Percentiles rank a stretch among this genome's conserved stretches.
These are phyloP conservation scores for Eupithecia subumbrata DNA, from an alignment of 2,888 invertebrate genomes.

Conservation along the genomic window DNA sequence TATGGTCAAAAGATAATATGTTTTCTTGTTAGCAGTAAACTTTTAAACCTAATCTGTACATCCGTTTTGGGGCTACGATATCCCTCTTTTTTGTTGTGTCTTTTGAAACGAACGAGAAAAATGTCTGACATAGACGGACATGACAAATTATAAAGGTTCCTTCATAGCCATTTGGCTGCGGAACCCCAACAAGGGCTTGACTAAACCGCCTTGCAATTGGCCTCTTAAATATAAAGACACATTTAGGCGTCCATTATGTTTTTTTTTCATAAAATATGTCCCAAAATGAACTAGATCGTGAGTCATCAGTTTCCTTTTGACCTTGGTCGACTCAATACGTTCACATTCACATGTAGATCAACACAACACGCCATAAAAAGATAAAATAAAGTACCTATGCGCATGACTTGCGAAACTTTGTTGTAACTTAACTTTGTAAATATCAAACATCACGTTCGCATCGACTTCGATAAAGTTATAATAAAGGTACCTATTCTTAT, in stretches of 20 bases:
- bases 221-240: no score
- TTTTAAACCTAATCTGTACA: no score
- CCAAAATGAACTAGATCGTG: background rate
- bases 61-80: no score
- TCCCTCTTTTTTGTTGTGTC: no score
- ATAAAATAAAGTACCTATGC: background rate
- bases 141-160: background rate
- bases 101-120: no score
- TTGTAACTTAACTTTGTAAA: background rate
- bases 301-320: constrained; percentile 6
- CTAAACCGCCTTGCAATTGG: background rate
- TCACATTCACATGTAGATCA: constrained; percentile 3
- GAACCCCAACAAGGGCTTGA: background rate
- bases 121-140: no score
- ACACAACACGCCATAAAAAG: background rate
- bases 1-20: no score
- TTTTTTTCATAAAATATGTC: background rate
- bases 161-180: background rate
- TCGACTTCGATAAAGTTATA: background rate
- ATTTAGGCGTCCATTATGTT: no score
- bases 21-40: no score
- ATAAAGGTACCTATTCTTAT: background rate
- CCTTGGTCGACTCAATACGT: constrained; percentile 3
- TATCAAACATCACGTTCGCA: constrained; percentile 1
- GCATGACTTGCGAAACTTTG: constrained; percentile 5